Evolutionary conservation across 2,113 vertebrate genomes (phyloP).

Genomic region (Eira barbara): DNA sequence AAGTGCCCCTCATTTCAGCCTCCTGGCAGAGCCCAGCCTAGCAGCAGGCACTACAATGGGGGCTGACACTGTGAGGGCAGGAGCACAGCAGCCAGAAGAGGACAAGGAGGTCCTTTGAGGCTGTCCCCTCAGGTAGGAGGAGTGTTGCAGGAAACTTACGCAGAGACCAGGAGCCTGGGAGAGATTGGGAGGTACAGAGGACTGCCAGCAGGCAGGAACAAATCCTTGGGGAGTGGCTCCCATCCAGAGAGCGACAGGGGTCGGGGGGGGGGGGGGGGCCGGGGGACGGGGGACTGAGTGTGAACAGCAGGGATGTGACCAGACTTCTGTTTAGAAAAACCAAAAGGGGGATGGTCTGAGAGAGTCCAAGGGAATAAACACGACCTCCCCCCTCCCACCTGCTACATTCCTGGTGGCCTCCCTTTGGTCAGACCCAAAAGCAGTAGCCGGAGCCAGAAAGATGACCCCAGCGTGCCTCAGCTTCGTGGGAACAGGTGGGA

Average conservation of each 20-base stretch:
- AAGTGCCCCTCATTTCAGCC: not conserved
- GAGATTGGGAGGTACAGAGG: not conserved
- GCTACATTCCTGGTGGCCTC: not conserved
- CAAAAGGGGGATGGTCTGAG: not conserved
- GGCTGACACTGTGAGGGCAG: not conserved
- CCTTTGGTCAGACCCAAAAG: not conserved
- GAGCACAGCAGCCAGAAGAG: not conserved
- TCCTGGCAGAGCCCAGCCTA: not conserved
- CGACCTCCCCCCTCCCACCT: rapidly evolving
- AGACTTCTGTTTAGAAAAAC: constrained; percentile 17
- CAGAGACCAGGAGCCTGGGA: not conserved
- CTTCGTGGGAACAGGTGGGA: not conserved
- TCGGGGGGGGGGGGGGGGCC: not conserved
- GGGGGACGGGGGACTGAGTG: not conserved
- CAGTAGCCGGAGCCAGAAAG: not conserved
- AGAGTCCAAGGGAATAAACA: not conserved
- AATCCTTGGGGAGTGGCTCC: not conserved
- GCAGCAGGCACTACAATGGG: not conserved
- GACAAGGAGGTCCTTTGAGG: not conserved
- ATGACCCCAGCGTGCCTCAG: not conserved
- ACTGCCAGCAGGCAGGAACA: not conserved
- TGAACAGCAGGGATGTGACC: not conserved
- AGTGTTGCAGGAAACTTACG: not conserved
- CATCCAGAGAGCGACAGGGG: not conserved
- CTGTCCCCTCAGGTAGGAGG: not conserved